These are phyloP conservation scores for Tauraco hartlaubi DNA, from an alignment of 2,797 vertebrate species.

Conservation along the genomic window DNA sequence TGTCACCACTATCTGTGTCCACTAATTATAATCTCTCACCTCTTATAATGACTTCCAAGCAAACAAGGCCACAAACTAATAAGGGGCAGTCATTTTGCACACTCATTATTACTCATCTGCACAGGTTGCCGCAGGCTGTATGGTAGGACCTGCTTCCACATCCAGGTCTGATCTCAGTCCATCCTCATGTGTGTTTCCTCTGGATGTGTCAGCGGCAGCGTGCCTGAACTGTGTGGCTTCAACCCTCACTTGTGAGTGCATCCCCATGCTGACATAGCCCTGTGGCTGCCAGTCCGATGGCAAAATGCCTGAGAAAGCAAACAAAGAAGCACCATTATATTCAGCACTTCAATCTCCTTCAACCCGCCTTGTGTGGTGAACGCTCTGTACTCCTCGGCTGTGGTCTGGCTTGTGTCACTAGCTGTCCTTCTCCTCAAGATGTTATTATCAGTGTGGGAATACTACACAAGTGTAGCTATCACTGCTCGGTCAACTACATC, in stretches of 20 bases:
- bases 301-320: neutral
- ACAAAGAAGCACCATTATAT: neutral
- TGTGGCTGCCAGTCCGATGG: neutral
- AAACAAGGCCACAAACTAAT: neutral
- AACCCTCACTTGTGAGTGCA: neutral
- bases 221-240: neutral
- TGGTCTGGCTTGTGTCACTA: neutral
- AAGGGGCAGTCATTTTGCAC: neutral
- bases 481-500: neutral
- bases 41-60: neutral
- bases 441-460: neutral
- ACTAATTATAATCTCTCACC: neutral
- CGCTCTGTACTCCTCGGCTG: neutral
- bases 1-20: neutral
- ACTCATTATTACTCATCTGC: neutral
- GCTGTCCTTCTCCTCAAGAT: neutral
- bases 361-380: neutral
- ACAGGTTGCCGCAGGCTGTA: accelerated
- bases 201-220: accelerated
- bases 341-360: neutral
- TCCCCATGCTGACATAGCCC: neutral
- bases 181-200: neutral
- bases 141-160: neutral
- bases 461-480: neutral
- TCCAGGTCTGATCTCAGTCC: neutral